These are phyloP conservation scores for Morbakka virulenta DNA, from an alignment of 30 jellyfish, hydroid and myxozoan species.

Conservation along the genomic window DNA sequence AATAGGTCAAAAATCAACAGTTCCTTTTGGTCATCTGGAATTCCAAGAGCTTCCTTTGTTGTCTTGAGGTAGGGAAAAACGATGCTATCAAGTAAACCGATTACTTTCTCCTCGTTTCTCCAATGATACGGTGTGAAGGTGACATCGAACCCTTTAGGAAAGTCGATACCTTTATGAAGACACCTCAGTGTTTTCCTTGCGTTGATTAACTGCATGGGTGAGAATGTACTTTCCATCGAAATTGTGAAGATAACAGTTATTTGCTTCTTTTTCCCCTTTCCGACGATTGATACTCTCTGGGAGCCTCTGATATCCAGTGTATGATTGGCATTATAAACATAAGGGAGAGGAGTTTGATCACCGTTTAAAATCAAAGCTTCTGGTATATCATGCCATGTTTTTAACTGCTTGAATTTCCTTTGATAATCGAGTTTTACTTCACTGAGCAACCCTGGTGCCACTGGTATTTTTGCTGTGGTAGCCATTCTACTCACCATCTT, in stretches of 20 bases:
- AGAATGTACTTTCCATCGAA: neutral
- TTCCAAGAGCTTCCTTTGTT: neutral
- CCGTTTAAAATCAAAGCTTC: conserved; percentile 38
- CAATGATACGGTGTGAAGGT: conserved; percentile 30
- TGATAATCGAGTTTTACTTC: conserved; percentile 51
- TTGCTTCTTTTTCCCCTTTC: conserved; percentile 55
- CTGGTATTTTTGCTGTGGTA: conserved; percentile 46
- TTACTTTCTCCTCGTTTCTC: conserved; percentile 47
- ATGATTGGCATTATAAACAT: conserved; percentile 21
- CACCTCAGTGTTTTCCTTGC: conserved; percentile 7
- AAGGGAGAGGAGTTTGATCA: conserved; percentile 44
- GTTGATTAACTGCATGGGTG: conserved; percentile 23
- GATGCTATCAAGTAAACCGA: neutral
- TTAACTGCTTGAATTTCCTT: conserved; percentile 28
- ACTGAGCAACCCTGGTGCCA: conserved; percentile 50
- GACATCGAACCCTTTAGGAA: conserved; percentile 21
- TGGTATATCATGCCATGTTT: conserved; percentile 48
- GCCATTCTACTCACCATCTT: conserved; percentile 50
- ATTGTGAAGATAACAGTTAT: conserved; percentile 10
- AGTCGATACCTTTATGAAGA: neutral
- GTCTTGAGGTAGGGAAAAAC: conserved; percentile 12
- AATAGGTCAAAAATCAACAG: conserved; percentile 39
- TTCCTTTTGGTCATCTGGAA: conserved; percentile 30
- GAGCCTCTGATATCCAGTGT: conserved; percentile 32
- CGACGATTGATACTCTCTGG: conserved; percentile 10